phyloP scores from a whole-genome alignment of 1,140 invertebrate species.

The Drosophila ercepeae region DNA sequence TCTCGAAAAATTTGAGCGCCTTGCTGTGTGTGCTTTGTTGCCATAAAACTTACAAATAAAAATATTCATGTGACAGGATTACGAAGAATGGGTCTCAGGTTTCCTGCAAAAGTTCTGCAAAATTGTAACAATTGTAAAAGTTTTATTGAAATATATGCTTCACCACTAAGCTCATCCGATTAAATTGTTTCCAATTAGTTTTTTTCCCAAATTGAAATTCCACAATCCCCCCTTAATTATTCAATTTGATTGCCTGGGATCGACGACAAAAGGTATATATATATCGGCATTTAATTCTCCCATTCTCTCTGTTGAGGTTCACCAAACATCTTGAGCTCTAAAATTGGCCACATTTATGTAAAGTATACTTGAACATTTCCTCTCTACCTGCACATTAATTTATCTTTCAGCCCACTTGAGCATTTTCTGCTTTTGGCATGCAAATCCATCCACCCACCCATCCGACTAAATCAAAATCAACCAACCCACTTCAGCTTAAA shows the following conservation, averaged over 20 bases:
- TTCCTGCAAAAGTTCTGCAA: not conserved
- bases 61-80: conserved; percentile 10
- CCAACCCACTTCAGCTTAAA: conserved; percentile 53
- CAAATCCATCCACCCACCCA: conserved; percentile 39
- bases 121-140: not conserved
- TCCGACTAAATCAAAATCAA: conserved; percentile 35
- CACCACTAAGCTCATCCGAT: not conserved
- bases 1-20: conserved; percentile 22
- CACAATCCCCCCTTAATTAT: not conserved
- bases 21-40: conserved; percentile 22
- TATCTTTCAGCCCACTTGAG: conserved; percentile 23
- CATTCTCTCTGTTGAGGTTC: conserved; percentile 7
- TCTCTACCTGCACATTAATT: conserved; percentile 59
- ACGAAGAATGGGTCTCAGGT: not conserved
- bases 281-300: conserved; percentile 7
- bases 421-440: conserved; percentile 60
- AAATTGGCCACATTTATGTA: conserved; percentile 70
- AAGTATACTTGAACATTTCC: conserved; percentile 62
- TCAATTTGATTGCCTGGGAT: conserved; percentile 16
- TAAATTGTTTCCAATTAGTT: not conserved
- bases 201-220: conserved; percentile 1
- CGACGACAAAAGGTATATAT: not conserved
- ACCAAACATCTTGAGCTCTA: conserved; percentile 18
- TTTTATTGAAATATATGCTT: not conserved
- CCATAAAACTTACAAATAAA: conserved; percentile 11